These are phyloP conservation scores for Chymomyza caudatula DNA, from an alignment of 2,888 invertebrate species.

Conservation along the genomic window DNA sequence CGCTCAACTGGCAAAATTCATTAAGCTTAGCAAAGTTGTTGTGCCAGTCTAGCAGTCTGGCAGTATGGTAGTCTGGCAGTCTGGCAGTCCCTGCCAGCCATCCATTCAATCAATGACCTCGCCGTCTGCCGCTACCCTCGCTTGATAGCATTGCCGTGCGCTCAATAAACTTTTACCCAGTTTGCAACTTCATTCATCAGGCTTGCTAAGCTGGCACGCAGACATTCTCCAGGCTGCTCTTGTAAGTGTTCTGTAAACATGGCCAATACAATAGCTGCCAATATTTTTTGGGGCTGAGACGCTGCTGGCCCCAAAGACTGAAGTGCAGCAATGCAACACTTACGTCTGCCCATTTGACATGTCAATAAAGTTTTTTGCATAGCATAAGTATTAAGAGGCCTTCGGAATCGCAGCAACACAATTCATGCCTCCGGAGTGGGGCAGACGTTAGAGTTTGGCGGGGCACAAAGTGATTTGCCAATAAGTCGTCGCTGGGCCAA, in stretches of 20 bases:
- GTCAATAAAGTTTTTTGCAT: constrained; percentile 19
- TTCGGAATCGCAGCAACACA: no score
- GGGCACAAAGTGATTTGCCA: constrained; percentile 11
- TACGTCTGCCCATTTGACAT: constrained; percentile 3
- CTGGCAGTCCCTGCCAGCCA: constrained; percentile 20
- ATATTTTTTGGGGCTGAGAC: constrained; percentile 24
- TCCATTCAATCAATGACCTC: constrained; percentile 25
- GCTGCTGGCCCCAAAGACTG: not conserved
- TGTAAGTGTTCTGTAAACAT: constrained; percentile 68
- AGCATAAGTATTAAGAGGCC: not conserved
- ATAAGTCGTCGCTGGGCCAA: constrained; percentile 17
- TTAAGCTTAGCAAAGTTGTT: constrained; percentile 53
- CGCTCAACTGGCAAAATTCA: constrained; percentile 71
- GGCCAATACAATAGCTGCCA: constrained; percentile 51
- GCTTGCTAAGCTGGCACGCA: constrained; percentile 4
- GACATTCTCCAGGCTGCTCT: constrained; percentile 8
- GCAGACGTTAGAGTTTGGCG: not conserved
- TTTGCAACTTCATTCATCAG: constrained; percentile 44
- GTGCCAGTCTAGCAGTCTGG: constrained; percentile 12
- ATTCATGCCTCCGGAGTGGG: no score
- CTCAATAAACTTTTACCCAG: constrained; percentile 67
- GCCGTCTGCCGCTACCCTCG: constrained; percentile 7
- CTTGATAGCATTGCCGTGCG: constrained; percentile 28
- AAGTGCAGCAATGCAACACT: constrained; percentile 15
- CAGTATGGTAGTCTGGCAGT: no score